Evolutionary conservation across 2,888 invertebrate species (phyloP), one percentile per base, ranked within the genome.

Genomic region (Anthophora plumipes): DNA sequence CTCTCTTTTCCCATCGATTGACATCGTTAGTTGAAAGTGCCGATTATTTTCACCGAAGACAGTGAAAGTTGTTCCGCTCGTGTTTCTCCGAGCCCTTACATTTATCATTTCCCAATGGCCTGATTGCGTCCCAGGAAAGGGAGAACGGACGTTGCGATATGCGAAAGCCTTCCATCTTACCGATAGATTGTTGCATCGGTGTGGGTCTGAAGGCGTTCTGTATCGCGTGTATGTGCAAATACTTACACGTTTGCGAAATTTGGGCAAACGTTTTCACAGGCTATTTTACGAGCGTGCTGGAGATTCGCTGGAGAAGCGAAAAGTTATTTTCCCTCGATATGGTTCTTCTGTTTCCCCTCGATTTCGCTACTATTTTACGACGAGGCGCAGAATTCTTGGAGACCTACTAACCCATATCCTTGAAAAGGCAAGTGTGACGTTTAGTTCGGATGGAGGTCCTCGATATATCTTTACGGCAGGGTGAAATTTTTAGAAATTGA

Each of bases 331-430:
- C 39, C 68, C 5, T 25, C 31, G 31, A 31, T 31, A 31, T 31
- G 31, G 31, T 31, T n/a, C n/a, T n/a, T n/a, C n/a, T 3, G 31
- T 9, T n/a, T 17, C 7, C 6, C 50, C 54, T n/a, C 22, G 48
- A 8, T 60, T 77, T 55, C 48, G 75, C 46, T 77, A 46, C 76
- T 63, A 68, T 63, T 78, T 77, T 43, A 77, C 17, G 52, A 77
- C 17, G 52, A 54, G 12, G 57, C 41, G 25, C 52, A 22, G 20
- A 37, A 57, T 64, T 64, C 70, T 60, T 64, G 54, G 60, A 66
- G 77, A 79, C 70, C 79, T 70, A 79, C 78, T 79, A 41, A 79
- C 78, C 78, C 48, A 79, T 64, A 79, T 79, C 69, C 64, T 68
- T 77, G 69, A 78, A 77, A 77, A 77, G 77, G 37, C 64, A 46